Evolutionary conservation across 1,140 invertebrate species (phyloP).

Genomic region (Drosophila novamexicana): DNA sequence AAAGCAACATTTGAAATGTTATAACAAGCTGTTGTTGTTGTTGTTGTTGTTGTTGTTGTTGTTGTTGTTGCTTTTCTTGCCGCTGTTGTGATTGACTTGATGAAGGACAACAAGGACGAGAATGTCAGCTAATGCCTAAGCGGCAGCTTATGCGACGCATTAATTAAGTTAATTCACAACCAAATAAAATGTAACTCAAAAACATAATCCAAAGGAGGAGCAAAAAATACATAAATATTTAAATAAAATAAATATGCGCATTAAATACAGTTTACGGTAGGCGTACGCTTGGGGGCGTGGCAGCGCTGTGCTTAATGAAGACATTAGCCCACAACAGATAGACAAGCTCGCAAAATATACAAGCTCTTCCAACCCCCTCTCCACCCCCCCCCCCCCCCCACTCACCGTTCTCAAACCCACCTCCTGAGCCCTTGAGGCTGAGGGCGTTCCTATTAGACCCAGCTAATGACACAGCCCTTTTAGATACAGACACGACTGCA

Average conservation of each 20-base stretch:
- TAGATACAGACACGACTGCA: neutral
- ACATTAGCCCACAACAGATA: neutral
- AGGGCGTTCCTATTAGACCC: slow-evolving; percentile 28
- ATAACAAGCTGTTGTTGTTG: slow-evolving; percentile 9
- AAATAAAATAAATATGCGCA: slow-evolving; percentile 69
- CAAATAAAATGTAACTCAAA: slow-evolving; percentile 46
- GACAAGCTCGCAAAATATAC: neutral
- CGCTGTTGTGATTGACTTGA: slow-evolving; percentile 70
- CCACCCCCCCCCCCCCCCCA: neutral
- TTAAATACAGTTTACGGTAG: slow-evolving; percentile 38
- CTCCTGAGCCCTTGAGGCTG: neutral
- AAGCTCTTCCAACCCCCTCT: neutral
- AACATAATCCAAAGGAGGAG: neutral
- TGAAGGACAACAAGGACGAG: slow-evolving; percentile 70
- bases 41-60: slow-evolving; percentile 16
- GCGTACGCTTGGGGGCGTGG: neutral
- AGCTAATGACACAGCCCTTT: slow-evolving; percentile 35
- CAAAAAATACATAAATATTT: slow-evolving; percentile 44
- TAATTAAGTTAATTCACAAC: slow-evolving; percentile 74
- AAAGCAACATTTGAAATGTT: slow-evolving; percentile 51
- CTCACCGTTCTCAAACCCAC: neutral
- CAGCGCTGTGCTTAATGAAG: slow-evolving; percentile 37
- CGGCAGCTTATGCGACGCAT: slow-evolving; percentile 65
- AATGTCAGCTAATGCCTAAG: slow-evolving; percentile 46
- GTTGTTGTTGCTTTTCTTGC: neutral